These are phyloP conservation scores for Ctenomys sociabilis DNA, from an alignment of 2,113 vertebrate species.

Conservation along the genomic window DNA sequence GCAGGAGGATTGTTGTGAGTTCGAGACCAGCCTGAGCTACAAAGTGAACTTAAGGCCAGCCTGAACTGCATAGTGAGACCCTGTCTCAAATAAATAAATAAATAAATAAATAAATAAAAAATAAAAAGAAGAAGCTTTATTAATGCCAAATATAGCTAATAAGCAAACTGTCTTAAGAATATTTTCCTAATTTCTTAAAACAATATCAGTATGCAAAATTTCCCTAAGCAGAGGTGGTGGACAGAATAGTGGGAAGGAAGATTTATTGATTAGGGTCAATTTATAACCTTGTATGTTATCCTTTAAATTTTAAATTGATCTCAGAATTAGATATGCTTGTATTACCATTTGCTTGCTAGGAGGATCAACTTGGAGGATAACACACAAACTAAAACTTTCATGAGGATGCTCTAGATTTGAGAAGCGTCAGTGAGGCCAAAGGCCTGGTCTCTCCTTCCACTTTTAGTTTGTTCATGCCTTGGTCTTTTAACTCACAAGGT, in stretches of 20 bases:
- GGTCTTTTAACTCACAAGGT: background rate
- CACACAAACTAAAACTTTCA: background rate
- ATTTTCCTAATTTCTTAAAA: background rate
- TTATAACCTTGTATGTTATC: background rate
- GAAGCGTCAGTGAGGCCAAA: background rate
- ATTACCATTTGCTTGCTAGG: background rate
- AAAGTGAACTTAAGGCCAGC: too few species aligned
- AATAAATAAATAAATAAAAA: too few species aligned
- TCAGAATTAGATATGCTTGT: background rate
- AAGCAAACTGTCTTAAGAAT: background rate
- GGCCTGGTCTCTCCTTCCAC: background rate
- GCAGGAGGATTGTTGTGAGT: too few species aligned
- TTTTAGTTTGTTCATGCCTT: background rate
- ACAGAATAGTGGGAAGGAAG: fast-evolving
- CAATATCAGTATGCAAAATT: background rate
- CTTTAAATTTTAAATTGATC: background rate
- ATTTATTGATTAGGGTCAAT: background rate
- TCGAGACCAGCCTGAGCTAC: too few species aligned
- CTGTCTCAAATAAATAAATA: too few species aligned
- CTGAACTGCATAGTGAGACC: too few species aligned
- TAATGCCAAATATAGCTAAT: background rate
- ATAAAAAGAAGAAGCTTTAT: background rate
- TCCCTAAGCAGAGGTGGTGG: background rate
- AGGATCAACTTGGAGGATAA: background rate
- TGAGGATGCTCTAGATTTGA: background rate